Evolutionary conservation across 2,888 invertebrate species (phyloP).

Genomic region (Operophtera brumata): DNA sequence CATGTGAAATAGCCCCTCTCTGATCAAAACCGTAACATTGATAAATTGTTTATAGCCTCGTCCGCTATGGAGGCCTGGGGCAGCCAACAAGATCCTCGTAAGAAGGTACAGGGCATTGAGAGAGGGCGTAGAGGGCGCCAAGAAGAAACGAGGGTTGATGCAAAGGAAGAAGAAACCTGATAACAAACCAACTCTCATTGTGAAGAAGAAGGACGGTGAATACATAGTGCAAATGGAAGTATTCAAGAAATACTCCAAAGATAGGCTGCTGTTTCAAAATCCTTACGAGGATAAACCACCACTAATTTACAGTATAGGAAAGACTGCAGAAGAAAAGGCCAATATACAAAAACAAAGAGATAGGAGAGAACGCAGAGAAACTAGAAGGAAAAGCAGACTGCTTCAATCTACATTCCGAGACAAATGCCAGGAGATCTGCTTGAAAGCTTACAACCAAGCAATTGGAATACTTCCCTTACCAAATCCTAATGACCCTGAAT

Average conservation of each 20-base stretch:
- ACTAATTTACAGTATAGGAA: conserved; percentile 65
- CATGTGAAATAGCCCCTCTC: no score
- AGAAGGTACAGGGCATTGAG: conserved; percentile 60
- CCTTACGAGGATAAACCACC: conserved; percentile 74
- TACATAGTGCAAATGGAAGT: conserved; percentile 73
- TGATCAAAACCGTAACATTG: no score
- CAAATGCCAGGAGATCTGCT: conserved; percentile 72
- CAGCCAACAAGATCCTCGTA: conserved; percentile 63
- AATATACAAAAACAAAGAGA: conserved; percentile 64
- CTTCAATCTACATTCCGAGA: conserved; percentile 71
- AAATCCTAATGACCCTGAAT: conserved; percentile 63
- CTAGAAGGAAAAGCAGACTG: conserved; percentile 63
- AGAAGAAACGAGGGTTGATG: conserved; percentile 67
- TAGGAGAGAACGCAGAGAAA: conserved; percentile 65
- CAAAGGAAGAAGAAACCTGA: conserved; percentile 68
- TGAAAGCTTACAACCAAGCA: conserved; percentile 74
- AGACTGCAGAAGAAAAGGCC: conserved; percentile 62
- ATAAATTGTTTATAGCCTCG: conserved; percentile 51
- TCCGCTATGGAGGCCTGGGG: conserved; percentile 73
- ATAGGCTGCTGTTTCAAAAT: conserved; percentile 63
- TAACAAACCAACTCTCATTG: conserved; percentile 63
- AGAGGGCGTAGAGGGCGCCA: conserved; percentile 63
- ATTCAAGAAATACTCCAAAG: conserved; percentile 71
- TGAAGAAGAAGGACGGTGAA: conserved; percentile 66
- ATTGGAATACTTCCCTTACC: conserved; percentile 67